Percentiles rank a stretch among this genome's conserved stretches.
Evolutionary conservation across 2,113 vertebrate genomes (phyloP).

Genomic region (Varanus salvator): DNA sequence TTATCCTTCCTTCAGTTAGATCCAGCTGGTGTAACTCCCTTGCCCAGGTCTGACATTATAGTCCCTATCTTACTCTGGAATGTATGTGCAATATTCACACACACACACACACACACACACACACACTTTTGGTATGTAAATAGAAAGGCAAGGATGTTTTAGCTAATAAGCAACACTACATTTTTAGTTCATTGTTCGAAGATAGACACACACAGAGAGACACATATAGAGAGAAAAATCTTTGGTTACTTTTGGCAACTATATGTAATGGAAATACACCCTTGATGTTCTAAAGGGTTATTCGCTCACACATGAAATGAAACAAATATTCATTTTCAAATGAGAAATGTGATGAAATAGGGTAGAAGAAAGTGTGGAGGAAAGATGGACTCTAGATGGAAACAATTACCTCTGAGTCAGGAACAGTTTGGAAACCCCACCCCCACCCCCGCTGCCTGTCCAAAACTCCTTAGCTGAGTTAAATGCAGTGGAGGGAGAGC

Average conservation of each 20-base stretch:
- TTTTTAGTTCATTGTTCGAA: neutral
- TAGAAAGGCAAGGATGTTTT: neutral
- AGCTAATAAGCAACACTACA: neutral
- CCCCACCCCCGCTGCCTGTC: neutral
- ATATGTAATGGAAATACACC: too few relatives aligned
- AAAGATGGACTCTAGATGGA: neutral
- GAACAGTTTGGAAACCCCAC: neutral
- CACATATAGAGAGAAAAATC: neutral
- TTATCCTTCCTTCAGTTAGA: neutral
- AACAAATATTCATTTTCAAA: neutral
- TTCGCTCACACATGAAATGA: neutral
- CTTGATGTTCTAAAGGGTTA: neutral
- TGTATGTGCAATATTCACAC: neutral
- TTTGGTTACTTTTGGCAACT: neutral
- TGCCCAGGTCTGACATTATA: neutral
- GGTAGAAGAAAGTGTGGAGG: neutral
- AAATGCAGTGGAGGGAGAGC: neutral
- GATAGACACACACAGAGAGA: too few relatives aligned
- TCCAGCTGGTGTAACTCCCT: neutral
- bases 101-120: neutral
- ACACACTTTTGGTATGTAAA: neutral
- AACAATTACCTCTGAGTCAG: neutral
- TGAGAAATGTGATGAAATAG: too few relatives aligned
- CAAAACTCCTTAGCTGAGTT: neutral
- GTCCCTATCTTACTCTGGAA: neutral